Conservation (phyloP, 1,140 invertebrate species). For the Macrosteles quadrilineatus region DNA sequence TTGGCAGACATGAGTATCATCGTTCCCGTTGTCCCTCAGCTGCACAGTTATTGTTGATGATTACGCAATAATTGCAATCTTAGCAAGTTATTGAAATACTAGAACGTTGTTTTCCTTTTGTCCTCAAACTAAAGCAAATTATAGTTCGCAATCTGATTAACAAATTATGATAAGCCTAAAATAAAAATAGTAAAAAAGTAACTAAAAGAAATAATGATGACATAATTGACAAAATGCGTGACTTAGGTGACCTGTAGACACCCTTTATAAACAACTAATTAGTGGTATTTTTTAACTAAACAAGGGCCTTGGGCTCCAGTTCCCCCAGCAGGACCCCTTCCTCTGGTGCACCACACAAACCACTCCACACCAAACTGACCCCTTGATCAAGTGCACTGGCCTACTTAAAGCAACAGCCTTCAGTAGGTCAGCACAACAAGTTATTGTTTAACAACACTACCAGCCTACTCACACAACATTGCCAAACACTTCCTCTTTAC, state of each 20-base stretch:
- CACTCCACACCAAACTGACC: neutral
- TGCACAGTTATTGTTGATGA: neutral
- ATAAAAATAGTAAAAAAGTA: neutral
- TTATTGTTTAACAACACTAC: too few relatives aligned
- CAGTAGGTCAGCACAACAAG: too few relatives aligned
- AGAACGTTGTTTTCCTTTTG: neutral
- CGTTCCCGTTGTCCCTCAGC: neutral
- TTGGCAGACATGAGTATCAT: neutral
- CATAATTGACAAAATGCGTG: neutral
- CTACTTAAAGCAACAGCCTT: too few relatives aligned
- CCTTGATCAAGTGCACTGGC: too few relatives aligned
- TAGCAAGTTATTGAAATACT: neutral
- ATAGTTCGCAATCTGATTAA: neutral
- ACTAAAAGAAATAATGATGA: neutral
- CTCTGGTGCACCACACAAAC: too few relatives aligned
- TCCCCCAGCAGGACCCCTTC: too few relatives aligned
- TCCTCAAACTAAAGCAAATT: neutral
- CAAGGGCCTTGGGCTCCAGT: too few relatives aligned
- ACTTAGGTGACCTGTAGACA: neutral
- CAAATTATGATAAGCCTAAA: neutral
- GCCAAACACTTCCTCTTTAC: too few relatives aligned
- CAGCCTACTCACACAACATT: too few relatives aligned
- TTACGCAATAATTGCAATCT: neutral
- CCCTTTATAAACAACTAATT: neutral
- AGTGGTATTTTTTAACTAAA: neutral